A percentile compares a stretch with the other conserved stretches of the same genome.
Conservation (phyloP, 2,113 vertebrate genomes). For the Calypte anna region DNA sequence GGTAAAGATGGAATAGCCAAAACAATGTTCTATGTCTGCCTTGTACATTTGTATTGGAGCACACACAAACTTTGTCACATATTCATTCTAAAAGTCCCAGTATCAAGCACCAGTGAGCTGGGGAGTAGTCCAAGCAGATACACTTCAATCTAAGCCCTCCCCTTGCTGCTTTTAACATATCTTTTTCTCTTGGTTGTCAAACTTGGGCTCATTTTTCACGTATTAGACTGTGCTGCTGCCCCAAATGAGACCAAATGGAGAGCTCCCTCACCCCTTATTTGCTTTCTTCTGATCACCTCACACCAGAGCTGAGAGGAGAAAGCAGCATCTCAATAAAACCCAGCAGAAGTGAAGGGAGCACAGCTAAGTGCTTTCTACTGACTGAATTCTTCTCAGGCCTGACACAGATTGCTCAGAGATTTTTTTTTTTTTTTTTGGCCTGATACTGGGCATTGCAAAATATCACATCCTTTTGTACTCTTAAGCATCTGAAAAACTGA, state of each 20-base stretch:
- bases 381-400: neutral
- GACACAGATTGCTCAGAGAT: neutral
- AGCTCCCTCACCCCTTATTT: neutral
- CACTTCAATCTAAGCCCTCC: neutral
- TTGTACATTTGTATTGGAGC: accelerated
- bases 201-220: neutral
- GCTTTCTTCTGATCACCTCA: neutral
- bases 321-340: neutral
- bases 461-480: neutral
- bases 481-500: neutral
- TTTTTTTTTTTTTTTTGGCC: too few relatives aligned
- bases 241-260: neutral
- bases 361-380: neutral
- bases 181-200: neutral
- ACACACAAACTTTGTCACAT: accelerated
- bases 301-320: neutral
- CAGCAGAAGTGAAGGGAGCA: neutral
- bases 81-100: neutral
- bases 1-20: accelerated
- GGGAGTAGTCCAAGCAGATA: neutral
- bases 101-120: neutral
- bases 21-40: neutral
- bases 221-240: neutral
- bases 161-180: neutral
- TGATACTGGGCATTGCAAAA: neutral